Evolutionary conservation across 2,888 invertebrate species (phyloP), one percentile per base, ranked within the genome.

Genomic region (Formica aserva): DNA sequence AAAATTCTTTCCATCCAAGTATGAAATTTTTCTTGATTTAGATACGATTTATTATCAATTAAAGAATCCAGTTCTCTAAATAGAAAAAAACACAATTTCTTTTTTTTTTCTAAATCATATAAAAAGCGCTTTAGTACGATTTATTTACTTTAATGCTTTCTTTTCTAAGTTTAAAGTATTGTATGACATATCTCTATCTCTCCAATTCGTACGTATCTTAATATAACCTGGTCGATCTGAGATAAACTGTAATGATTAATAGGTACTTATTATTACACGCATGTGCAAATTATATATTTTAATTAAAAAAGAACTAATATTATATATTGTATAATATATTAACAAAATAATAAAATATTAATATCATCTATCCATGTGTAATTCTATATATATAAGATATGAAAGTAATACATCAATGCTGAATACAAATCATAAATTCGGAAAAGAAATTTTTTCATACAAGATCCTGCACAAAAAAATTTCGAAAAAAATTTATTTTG

Each of bases 1-100:
- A 96, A 94, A 3, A 95, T 92, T 3, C 95, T 90, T 88, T 96
- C 96, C 89, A 96, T 94, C 96, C 96, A 96, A 0, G 93, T 91
- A 0, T 96, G 94, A 88, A 96, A 95, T 87, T 95, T 95, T 69
- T 94, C 93, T 92, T 96, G 95, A 67, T 96, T 87, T 82, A 95
- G 93, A 89, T 95, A 96, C 41, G 95, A 95, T 0, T 95, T 93
- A 0, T 92, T n/a, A 67, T 95, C 95, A 3, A 96, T 91, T 95
- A 96, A 95, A 0, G 94, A 95, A 0, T 94, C 90, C 0, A 95
- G 94, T 0, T 94, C 92, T 87, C 95, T 95, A 84, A 95, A 83
- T 4, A 57, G 26, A 69, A 41, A 66, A 9, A 22, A 41, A 22
- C 11, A 22, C 15, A 57, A 18, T 66, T 60, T 26, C n/a, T 32